Evolutionary conservation across 2,888 invertebrate species (phyloP).

Genomic region (Pollenia amentaria): DNA sequence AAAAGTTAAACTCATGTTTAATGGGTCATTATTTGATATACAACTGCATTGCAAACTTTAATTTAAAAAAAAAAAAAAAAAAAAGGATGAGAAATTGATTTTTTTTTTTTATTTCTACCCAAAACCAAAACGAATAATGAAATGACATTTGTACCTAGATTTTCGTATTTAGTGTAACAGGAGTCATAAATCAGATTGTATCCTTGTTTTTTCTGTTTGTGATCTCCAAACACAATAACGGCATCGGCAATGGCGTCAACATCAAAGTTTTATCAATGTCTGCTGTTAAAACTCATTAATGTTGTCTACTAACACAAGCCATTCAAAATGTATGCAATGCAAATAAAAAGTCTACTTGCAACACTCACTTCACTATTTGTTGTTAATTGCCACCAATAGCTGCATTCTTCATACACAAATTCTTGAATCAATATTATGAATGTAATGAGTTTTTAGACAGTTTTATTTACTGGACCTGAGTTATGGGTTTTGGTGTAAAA

Average conservation of each 20-base stretch:
- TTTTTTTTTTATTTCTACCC: neutral
- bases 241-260: constrained; percentile 1
- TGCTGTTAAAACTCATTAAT: constrained; percentile 63
- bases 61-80: too few relatives aligned
- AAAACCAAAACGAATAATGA: constrained; percentile 5
- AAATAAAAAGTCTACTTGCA: constrained; percentile 45
- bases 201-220: constrained; percentile 10
- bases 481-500: constrained; percentile 38
- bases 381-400: constrained; percentile 54
- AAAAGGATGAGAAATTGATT: too few relatives aligned
- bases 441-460: constrained; percentile 62
- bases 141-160: constrained; percentile 28
- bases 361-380: constrained; percentile 30
- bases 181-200: constrained; percentile 64
- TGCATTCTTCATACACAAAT: constrained; percentile 38
- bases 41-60: neutral
- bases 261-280: constrained; percentile 46
- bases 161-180: constrained; percentile 15
- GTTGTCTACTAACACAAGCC: constrained; percentile 41
- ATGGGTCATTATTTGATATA: constrained; percentile 18
- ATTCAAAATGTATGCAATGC: constrained; percentile 45
- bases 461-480: constrained; percentile 50
- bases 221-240: constrained; percentile 18
- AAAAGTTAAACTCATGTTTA: constrained; percentile 42
- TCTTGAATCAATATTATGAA: constrained; percentile 42